phyloP scores from a whole-genome alignment of 2,113 vertebrate species.

The Aramus guarauna region DNA sequence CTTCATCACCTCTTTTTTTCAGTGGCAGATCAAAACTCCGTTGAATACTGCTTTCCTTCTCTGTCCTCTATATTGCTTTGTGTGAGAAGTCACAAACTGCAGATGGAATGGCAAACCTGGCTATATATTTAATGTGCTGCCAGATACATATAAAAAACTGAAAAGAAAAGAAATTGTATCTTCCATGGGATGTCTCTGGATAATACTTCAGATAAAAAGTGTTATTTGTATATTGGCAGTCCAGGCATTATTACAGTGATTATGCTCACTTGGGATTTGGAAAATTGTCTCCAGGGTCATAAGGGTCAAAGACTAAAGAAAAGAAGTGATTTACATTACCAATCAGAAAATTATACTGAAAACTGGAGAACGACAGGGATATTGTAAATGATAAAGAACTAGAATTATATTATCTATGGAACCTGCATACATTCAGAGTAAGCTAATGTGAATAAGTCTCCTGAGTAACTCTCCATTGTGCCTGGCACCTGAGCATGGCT shows the following conservation, averaged over 20 bases:
- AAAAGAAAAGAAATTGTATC: neutral
- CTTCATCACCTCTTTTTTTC: neutral
- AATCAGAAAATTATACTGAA: neutral
- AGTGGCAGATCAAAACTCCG: neutral
- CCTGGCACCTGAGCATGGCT: neutral
- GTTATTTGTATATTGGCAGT: neutral
- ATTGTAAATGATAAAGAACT: neutral
- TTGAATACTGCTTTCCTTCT: neutral
- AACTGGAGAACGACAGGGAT: neutral
- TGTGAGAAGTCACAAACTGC: neutral
- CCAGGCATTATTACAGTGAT: neutral
- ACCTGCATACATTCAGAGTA: neutral
- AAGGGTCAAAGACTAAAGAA: neutral
- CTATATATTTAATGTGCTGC: neutral
- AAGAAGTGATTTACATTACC: neutral
- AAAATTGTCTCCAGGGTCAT: neutral
- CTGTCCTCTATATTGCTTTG: neutral
- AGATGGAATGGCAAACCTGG: neutral
- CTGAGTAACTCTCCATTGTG: neutral
- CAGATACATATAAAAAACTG: neutral
- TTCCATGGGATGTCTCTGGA: neutral
- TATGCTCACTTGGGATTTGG: neutral
- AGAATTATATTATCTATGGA: neutral
- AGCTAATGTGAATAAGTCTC: neutral
- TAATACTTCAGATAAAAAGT: neutral